Evolutionary conservation across 2,888 invertebrate genomes (phyloP).

Genomic region (Drosophila merina): DNA sequence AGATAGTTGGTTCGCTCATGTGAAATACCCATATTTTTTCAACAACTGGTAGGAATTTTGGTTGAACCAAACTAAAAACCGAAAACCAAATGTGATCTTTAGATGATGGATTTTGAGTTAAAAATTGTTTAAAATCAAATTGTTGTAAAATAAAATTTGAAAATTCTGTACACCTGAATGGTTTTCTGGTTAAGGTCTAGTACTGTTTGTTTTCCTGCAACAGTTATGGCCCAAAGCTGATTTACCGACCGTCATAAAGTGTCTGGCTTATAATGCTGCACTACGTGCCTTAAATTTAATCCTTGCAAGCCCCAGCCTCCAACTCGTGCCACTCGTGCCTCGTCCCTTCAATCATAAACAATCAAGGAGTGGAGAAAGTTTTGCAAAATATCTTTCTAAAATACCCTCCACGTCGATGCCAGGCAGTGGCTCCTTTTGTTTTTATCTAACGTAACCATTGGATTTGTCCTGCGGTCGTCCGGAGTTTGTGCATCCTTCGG

Average conservation of each 20-base stretch:
- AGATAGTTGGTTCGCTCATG: constrained; percentile 6
- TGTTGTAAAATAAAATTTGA: constrained; percentile 3
- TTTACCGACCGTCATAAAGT: constrained; percentile 32
- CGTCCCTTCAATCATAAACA: constrained; percentile 37
- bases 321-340: background rate
- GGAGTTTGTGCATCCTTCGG: constrained; percentile 18
- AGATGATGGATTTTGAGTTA: background rate
- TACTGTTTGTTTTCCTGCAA: constrained; percentile 5
- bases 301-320: background rate
- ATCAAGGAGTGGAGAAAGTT: constrained; percentile 32
- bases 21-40: background rate
- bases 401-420: background rate
- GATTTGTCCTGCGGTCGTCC: constrained; percentile 28
- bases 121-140: background rate
- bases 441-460: constrained; percentile 25
- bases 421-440: background rate
- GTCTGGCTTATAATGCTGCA: constrained; percentile 24
- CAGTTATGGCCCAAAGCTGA: constrained; percentile 22
- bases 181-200: background rate
- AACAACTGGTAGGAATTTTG: background rate
- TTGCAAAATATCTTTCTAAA: constrained; percentile 31
- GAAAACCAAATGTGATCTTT: constrained; percentile 44
- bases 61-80: constrained; percentile 7
- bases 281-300: constrained; percentile 38
- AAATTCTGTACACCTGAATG: constrained; percentile 3